Percentiles rank a stretch among this genome's conserved stretches.
Evolutionary conservation across 2,888 invertebrate genomes (phyloP).

Genomic region (Stenodera caucasica): DNA sequence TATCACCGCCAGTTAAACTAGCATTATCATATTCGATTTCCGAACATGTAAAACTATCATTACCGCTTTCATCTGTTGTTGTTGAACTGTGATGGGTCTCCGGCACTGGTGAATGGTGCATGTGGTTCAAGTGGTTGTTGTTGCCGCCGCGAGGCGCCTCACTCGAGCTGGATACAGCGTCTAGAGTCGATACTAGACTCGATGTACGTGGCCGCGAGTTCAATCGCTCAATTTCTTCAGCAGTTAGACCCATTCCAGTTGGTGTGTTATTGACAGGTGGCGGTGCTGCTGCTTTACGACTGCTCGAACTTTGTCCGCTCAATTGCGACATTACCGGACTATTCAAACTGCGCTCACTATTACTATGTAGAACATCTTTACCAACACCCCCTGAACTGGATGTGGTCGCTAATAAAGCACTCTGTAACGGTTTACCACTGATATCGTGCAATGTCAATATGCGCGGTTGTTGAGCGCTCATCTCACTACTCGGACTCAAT

Average conservation of each 20-base stretch:
- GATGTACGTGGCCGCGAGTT: slow-evolving; percentile 86
- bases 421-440: slow-evolving; percentile 89
- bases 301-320: slow-evolving; percentile 83
- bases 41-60: slow-evolving; percentile 97
- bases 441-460: slow-evolving; percentile 93
- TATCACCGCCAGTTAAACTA: slow-evolving; percentile 79
- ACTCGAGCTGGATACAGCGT: slow-evolving; percentile 91
- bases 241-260: slow-evolving; percentile 83
- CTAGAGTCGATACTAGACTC: slow-evolving; percentile 87
- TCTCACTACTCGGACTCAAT: slow-evolving; percentile 87
- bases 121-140: slow-evolving; percentile 68
- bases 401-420: slow-evolving; percentile 84
- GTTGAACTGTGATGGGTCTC: slow-evolving; percentile 76
- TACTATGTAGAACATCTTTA: slow-evolving; percentile 86
- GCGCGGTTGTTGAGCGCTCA: slow-evolving; percentile 87
- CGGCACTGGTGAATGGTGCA: slow-evolving; percentile 71
- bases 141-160: slow-evolving; percentile 74
- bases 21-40: slow-evolving; percentile 97
- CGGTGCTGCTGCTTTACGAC: slow-evolving; percentile 71
- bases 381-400: slow-evolving; percentile 87
- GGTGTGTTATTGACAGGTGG: slow-evolving; percentile 70
- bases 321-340: slow-evolving; percentile 92
- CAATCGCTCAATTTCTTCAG: slow-evolving; percentile 90
- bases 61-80: slow-evolving; percentile 89
- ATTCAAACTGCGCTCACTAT: slow-evolving; percentile 88